These are phyloP conservation scores for Coracias cyanogaster DNA, from an alignment of 2,797 vertebrate genomes.

Conservation along the genomic window DNA sequence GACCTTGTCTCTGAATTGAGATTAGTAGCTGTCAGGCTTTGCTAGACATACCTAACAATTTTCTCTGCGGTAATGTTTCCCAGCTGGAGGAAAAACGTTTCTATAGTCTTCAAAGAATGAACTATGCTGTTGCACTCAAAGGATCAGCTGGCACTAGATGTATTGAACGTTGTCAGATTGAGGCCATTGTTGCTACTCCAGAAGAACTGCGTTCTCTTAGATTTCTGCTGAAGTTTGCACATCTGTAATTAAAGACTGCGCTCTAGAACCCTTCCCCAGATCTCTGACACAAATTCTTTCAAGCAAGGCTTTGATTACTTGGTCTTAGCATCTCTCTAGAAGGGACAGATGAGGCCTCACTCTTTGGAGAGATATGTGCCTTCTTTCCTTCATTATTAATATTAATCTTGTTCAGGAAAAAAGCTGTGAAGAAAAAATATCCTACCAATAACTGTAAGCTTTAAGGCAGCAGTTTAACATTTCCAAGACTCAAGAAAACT, in stretches of 20 bases:
- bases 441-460: neutral
- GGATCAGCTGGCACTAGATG: neutral
- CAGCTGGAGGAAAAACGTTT: neutral
- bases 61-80: constrained; percentile 16
- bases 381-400: neutral
- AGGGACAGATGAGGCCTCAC: neutral
- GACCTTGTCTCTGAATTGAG: neutral
- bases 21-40: constrained; percentile 44
- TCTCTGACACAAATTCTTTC: neutral
- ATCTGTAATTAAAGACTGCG: neutral
- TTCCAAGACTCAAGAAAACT: neutral
- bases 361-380: neutral
- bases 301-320: neutral
- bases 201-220: neutral
- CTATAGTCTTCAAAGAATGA: constrained; percentile 10
- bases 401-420: neutral
- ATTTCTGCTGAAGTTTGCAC: neutral
- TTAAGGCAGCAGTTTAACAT: neutral
- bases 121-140: neutral
- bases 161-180: neutral
- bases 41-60: neutral
- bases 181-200: neutral
- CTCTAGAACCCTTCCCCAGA: neutral
- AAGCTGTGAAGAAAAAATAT: neutral
- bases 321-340: neutral